Percentiles rank a stretch among this genome's conserved stretches.
These are phyloP conservation scores for Poecile montanus DNA, from an alignment of 2,797 vertebrate species.

Conservation along the genomic window DNA sequence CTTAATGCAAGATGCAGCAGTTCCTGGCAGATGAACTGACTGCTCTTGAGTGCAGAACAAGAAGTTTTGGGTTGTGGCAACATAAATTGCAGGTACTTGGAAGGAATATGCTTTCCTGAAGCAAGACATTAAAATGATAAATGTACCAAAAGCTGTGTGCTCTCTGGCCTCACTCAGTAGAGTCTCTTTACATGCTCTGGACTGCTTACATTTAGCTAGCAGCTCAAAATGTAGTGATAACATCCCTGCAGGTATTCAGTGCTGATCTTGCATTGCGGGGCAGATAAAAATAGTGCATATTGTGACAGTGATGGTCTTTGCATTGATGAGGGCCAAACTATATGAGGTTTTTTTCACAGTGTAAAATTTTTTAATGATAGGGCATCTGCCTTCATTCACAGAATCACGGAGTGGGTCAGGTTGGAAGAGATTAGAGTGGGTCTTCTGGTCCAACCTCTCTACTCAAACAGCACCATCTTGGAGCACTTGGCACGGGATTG, in stretches of 20 bases:
- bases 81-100: not conserved
- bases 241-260: not conserved
- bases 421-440: not conserved
- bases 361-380: not conserved
- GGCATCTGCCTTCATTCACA: not conserved
- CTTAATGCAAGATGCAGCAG: not conserved
- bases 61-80: not conserved
- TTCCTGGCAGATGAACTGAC: not conserved
- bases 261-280: fast-evolving
- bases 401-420: not conserved
- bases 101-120: not conserved
- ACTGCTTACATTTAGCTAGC: not conserved
- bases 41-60: not conserved
- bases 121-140: not conserved
- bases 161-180: not conserved
- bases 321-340: not conserved
- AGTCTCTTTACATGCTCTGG: not conserved
- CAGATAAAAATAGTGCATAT: not conserved
- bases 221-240: not conserved
- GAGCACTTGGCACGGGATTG: not conserved
- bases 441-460: not conserved
- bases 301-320: not conserved
- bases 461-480: not conserved
- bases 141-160: not conserved
- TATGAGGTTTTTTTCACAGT: not conserved